Conservation (phyloP, 2,888 invertebrate genomes). For the Athalia rosae region DNA sequence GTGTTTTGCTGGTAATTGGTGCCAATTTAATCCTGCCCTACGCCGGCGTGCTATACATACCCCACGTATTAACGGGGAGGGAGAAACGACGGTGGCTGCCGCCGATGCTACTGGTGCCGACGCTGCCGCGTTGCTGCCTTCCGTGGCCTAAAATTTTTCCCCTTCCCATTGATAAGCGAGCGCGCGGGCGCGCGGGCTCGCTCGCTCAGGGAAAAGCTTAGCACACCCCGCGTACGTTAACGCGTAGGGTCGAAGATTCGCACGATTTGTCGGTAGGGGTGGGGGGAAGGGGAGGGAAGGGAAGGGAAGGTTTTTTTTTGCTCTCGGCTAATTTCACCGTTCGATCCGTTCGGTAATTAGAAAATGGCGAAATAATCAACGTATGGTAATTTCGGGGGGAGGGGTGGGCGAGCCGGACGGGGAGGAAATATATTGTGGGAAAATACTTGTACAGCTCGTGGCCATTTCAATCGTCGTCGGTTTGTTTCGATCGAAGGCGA, state of each 20-base stretch:
- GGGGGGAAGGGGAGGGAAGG: too few relatives aligned
- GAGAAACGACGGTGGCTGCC: conserved; percentile 47
- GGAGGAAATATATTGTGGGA: conserved; percentile 46
- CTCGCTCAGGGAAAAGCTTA: not conserved
- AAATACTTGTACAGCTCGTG: not conserved
- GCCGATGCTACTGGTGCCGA: conserved; percentile 46
- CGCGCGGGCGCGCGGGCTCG: not conserved
- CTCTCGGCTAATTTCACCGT: too few relatives aligned
- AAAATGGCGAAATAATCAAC: too few relatives aligned
- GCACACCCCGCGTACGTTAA: too few relatives aligned
- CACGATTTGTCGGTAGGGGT: too few relatives aligned
- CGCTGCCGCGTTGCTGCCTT: conserved; percentile 53
- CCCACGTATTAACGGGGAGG: conserved; percentile 70
- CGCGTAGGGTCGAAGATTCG: too few relatives aligned
- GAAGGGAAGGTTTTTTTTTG: too few relatives aligned
- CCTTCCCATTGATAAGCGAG: too few relatives aligned
- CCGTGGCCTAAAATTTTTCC: conserved; percentile 42
- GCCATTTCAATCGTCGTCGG: conserved; percentile 24
- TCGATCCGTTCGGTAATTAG: too few relatives aligned
- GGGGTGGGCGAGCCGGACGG: conserved; percentile 40
- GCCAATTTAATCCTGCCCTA: conserved; percentile 81
- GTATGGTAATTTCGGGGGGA: too few relatives aligned
- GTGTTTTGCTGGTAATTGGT: conserved; percentile 80
- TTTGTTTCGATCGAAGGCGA: conserved; percentile 50
- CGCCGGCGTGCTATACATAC: conserved; percentile 60